Base-by-base conservation (phyloP, 2,113 vertebrate species). In the Gymnorhina tibicen region DNA sequence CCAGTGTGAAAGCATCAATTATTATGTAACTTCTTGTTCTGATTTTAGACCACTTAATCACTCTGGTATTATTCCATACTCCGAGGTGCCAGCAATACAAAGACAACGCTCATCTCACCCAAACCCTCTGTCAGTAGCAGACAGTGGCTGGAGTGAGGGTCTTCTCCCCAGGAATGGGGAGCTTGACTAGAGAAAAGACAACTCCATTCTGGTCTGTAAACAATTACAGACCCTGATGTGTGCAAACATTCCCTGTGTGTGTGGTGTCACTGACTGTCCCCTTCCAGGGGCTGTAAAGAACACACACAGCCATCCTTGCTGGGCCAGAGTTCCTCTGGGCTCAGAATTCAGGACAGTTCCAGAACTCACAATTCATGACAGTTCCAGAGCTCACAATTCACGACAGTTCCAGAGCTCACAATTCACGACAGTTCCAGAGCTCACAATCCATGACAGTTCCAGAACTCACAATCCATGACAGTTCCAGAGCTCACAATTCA, bases 1-100 rank as follows among this genome's bases (percentile, higher is more conserved):
- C 41, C 52, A 35, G 6, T 10, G 49, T 82, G 90, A 95, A 94
- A 94, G 92, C 78, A 79, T 26, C 87, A 87, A 94, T 97, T 95
- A 87, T 63, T 50, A 33, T 37, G 67, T 68, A 91, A 95, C n/a
- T 81, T 33, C 19, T 76, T 26, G 37, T 46, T 47, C 81, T 70
- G 77, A 67, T 85, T 95, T 96, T 52, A 85, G 66, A 78, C 62
- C 44, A 35, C 28, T 47, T 89, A 82, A 79, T 90, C 44, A 21
- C 58, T 55, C 56, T 52, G 33, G 23, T 47, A 62, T 82, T 85
- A 46, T 55, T 33, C 41, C 37, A 13, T 13, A 32, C 35, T 74
- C 2, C 0, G 39, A 81, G 37, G 41, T 74, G 80, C 44, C 87
- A 59, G 73, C 33, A 78, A 32, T 6, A 55, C 10, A 70, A 42